A percentile compares a stretch with the other conserved stretches of the same genome.
Evolutionary conservation across 2,797 vertebrate species (phyloP).

Genomic region (Thamnophis elegans): DNA sequence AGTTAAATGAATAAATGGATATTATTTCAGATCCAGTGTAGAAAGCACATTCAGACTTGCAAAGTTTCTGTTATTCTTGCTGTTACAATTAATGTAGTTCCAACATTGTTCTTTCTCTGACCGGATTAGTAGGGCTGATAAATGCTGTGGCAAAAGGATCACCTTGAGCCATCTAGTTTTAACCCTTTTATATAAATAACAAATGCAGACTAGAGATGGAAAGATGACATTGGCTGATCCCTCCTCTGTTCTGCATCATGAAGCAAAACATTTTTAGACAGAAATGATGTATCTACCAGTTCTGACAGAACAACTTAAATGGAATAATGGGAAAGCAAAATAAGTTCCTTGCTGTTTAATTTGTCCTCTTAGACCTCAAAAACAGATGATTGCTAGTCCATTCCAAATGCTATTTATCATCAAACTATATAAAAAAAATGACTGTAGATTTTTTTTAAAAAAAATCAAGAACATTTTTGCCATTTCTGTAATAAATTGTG

Average conservation of each 20-base stretch:
- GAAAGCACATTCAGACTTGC: background rate
- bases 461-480: background rate
- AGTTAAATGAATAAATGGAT: background rate
- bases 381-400: background rate
- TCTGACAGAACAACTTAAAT: background rate
- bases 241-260: background rate
- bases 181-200: background rate
- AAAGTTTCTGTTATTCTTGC: background rate
- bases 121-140: background rate
- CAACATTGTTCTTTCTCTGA: background rate
- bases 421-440: background rate
- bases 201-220: background rate
- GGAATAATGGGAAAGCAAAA: background rate
- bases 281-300: background rate
- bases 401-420: background rate
- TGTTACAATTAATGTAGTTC: background rate
- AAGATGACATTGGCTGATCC: background rate
- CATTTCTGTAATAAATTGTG: background rate
- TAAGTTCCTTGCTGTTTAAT: background rate
- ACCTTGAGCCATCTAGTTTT: background rate
- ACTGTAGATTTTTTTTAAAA: background rate
- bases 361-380: background rate
- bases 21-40: background rate
- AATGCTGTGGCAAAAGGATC: background rate
- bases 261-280: background rate